A percentile compares a stretch with the other conserved stretches of the same genome.
Evolutionary conservation across 2,888 invertebrate species (phyloP).

Genomic region (Diarsia mendica): DNA sequence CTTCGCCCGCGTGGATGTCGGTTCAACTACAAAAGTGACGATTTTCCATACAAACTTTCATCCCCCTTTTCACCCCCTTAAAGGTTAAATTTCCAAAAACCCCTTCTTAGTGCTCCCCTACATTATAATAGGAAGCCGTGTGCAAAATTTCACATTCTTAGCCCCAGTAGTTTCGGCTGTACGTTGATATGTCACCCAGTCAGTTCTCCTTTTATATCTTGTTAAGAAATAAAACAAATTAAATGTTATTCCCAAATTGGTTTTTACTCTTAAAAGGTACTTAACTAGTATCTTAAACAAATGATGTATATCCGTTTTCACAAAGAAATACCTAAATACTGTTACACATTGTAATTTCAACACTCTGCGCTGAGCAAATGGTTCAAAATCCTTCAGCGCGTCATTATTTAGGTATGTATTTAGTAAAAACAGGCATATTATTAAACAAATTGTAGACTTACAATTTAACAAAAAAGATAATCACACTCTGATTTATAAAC

Average conservation of each 20-base stretch:
- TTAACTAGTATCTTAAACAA: slow-evolving; percentile 64
- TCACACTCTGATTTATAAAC: slow-evolving; percentile 27
- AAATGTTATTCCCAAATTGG: slow-evolving; percentile 53
- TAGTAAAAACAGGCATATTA: background rate
- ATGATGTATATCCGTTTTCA: slow-evolving; percentile 23
- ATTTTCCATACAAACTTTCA: too few relatives aligned
- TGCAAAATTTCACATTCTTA: too few relatives aligned
- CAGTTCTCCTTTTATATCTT: too few relatives aligned
- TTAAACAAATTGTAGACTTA: slow-evolving; percentile 37
- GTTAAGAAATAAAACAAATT: slow-evolving; percentile 35
- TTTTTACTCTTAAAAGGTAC: slow-evolving; percentile 68
- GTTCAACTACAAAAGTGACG: too few relatives aligned
- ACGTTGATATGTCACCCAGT: too few relatives aligned
- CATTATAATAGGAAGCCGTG: too few relatives aligned
- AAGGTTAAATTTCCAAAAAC: too few relatives aligned
- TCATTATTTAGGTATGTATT: background rate
- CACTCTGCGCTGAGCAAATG: background rate
- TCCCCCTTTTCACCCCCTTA: too few relatives aligned
- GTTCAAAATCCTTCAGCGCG: background rate
- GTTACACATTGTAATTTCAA: background rate
- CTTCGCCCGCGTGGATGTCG: too few relatives aligned
- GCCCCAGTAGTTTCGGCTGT: too few relatives aligned
- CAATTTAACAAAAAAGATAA: slow-evolving; percentile 39
- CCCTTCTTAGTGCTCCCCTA: too few relatives aligned
- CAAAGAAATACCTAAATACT: slow-evolving; percentile 4